Conservation (phyloP, 2,888 invertebrate genomes). For the Spisula solida region DNA sequence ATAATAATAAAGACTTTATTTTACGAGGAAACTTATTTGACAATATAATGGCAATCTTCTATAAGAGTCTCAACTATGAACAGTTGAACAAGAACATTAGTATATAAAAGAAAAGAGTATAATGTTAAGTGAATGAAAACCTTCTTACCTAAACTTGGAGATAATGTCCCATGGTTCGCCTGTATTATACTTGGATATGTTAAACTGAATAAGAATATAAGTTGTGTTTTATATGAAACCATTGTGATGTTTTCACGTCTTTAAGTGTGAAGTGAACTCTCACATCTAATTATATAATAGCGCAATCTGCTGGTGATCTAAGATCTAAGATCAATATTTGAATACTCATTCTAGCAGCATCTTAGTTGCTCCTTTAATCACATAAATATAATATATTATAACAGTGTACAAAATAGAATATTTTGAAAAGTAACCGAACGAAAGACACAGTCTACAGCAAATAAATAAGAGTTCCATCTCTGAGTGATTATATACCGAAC, state of each 20-base stretch:
- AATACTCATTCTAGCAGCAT: neutral
- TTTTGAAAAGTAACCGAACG: neutral
- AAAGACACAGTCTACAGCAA: too few species aligned
- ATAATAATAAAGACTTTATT: too few species aligned
- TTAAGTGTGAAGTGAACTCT: neutral
- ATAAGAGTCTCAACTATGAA: too few species aligned
- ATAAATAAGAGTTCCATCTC: too few species aligned
- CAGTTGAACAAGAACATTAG: too few species aligned
- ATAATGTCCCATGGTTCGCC: neutral
- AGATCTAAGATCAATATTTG: neutral
- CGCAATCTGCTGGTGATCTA: neutral
- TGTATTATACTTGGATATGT: neutral
- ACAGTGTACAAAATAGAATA: too few species aligned
- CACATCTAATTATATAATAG: neutral
- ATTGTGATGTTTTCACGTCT: neutral
- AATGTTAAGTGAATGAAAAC: too few species aligned
- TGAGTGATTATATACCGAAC: too few species aligned
- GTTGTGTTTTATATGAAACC: neutral
- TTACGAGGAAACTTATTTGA: too few species aligned
- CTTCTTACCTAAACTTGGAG: neutral
- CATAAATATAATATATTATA: too few species aligned
- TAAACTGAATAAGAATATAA: neutral
- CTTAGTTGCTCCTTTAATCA: neutral
- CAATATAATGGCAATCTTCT: too few species aligned
- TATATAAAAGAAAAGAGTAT: too few species aligned